Conservation (phyloP, 2,113 vertebrate species). For the Aldabrachelys gigantea region DNA sequence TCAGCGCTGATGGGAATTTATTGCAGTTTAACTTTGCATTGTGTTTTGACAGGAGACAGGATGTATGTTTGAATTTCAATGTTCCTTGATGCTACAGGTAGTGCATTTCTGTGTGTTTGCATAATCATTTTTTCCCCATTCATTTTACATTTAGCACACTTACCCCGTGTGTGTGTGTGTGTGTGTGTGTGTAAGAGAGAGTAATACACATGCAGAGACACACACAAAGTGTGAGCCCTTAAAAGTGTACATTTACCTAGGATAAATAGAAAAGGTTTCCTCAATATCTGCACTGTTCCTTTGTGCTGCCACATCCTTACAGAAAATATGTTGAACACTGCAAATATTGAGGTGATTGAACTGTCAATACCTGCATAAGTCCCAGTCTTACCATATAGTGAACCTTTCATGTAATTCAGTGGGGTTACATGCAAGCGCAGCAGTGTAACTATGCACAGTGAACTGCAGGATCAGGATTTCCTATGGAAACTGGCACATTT, state of each 20-base stretch:
- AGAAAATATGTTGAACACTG: background rate
- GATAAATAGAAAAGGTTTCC: background rate
- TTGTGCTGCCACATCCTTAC: background rate
- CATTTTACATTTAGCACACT: background rate
- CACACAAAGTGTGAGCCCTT: accelerated
- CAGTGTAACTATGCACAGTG: accelerated
- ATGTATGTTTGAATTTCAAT: background rate
- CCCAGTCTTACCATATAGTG: accelerated
- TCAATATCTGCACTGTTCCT: background rate
- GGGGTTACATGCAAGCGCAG: background rate
- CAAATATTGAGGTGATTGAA: background rate
- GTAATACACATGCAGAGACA: background rate
- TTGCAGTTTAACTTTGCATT: background rate
- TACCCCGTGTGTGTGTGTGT: background rate
- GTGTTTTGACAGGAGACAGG: background rate
- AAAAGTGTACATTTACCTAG: background rate
- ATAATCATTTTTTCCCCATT: background rate
- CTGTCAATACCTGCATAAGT: background rate
- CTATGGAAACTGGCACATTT: background rate
- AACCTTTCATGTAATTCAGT: background rate
- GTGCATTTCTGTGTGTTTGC: accelerated
- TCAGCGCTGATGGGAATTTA: background rate
- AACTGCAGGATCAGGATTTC: background rate
- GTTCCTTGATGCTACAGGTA: background rate
- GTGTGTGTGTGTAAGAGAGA: background rate